Evolutionary conservation across 2,113 vertebrate genomes (phyloP).

Genomic region (Nibea coibor): DNA sequence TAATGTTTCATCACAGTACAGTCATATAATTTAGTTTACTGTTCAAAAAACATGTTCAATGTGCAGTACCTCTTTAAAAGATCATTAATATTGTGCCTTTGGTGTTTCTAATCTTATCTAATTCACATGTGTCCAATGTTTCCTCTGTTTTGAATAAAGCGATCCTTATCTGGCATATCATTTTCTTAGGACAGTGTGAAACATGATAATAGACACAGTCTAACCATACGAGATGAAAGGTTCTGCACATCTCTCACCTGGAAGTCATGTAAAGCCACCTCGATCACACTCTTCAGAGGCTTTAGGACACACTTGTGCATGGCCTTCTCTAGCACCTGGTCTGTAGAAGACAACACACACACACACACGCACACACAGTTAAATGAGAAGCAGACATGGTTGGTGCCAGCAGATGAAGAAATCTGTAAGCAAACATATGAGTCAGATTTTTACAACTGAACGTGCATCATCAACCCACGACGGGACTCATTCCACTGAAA

Average conservation of each 20-base stretch:
- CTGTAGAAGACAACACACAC: constrained; percentile 76
- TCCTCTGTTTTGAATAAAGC: neutral
- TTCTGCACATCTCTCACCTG: constrained; percentile 72
- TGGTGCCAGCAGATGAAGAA: neutral
- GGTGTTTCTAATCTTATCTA: neutral
- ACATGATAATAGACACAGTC: neutral
- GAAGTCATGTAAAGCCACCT: constrained; percentile 89
- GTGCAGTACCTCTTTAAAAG: neutral
- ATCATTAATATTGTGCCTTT: neutral
- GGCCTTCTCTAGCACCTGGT: constrained; percentile 93
- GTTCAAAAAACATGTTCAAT: too few relatives aligned
- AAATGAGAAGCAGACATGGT: neutral
- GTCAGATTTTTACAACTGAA: neutral
- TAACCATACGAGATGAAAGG: neutral
- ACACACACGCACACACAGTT: constrained; percentile 28
- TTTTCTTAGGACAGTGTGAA: neutral
- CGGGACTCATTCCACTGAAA: neutral
- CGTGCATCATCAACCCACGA: neutral
- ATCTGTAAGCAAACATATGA: neutral
- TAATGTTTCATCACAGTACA: too few relatives aligned
- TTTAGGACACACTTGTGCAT: constrained; percentile 98
- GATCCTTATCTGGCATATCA: neutral
- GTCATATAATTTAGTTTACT: too few relatives aligned
- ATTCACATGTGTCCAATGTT: neutral
- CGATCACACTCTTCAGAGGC: constrained; percentile 89